Evolutionary conservation across 2,797 vertebrate species (phyloP).

Genomic region (Xenops minutus): DNA sequence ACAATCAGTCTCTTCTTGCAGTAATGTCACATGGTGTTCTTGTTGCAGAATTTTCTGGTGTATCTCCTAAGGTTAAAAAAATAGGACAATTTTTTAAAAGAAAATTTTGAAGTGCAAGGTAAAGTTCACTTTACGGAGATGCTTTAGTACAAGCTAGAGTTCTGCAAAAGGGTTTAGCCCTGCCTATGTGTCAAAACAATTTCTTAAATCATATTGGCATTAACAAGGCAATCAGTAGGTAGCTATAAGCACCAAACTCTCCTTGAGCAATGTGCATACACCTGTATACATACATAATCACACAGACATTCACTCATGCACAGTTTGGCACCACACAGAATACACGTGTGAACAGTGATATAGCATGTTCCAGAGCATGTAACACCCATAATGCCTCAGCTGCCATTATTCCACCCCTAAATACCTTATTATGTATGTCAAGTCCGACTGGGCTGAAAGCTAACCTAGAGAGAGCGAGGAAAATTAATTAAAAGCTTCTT

Average conservation of each 20-base stretch:
- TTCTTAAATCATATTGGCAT: neutral
- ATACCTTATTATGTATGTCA: neutral
- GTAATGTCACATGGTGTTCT: constrained; percentile 80
- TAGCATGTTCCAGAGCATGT: accelerated
- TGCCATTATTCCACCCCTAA: neutral
- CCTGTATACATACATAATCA: neutral
- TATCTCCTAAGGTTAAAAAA: constrained; percentile 76
- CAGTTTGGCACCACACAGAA: neutral
- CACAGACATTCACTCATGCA: neutral
- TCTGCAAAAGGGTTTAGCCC: neutral
- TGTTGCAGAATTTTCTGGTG: constrained; percentile 84
- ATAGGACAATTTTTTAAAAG: neutral
- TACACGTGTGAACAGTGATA: neutral
- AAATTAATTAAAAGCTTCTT: neutral
- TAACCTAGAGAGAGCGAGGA: neutral
- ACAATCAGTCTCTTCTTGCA: constrained; percentile 83
- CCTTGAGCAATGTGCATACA: neutral
- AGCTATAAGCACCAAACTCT: neutral
- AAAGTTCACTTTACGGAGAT: neutral
- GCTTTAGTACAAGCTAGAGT: neutral
- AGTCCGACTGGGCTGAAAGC: neutral
- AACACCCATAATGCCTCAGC: neutral
- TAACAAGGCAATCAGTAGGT: neutral
- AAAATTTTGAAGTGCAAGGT: neutral
- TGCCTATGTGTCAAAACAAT: neutral